Percentiles rank a stretch among this genome's conserved stretches.
Evolutionary conservation across 2,888 invertebrate genomes (phyloP).

Genomic region (Macrosiphum euphorbiae): DNA sequence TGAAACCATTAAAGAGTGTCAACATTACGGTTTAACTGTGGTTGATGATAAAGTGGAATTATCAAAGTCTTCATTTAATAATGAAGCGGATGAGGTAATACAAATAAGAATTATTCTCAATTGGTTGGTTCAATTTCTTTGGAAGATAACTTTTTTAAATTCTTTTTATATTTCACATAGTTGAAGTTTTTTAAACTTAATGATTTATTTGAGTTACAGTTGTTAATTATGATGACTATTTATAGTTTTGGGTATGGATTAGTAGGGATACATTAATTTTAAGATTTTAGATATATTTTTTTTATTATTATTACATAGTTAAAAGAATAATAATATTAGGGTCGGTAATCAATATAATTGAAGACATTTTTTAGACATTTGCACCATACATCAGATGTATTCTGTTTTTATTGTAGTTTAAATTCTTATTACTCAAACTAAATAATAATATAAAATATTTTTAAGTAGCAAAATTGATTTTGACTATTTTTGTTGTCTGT

Average conservation of each 20-base stretch:
- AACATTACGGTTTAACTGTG: conserved; percentile 43
- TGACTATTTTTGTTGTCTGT: neutral
- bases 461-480: neutral
- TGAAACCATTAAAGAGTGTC: conserved; percentile 69
- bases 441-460: neutral
- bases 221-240: neutral
- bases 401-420: neutral
- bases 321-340: neutral
- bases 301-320: neutral
- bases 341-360: neutral
- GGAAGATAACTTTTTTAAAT: neutral
- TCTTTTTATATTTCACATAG: neutral
- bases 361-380: neutral
- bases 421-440: neutral
- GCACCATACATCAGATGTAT: neutral
- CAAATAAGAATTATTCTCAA: neutral
- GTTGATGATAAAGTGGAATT: conserved; percentile 55
- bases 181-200: neutral
- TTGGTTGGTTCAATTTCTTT: neutral
- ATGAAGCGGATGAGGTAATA: conserved; percentile 44
- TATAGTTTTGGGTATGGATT: neutral
- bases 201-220: neutral
- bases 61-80: conserved; percentile 46
- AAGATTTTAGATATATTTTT: neutral
- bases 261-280: neutral